Evolutionary conservation across 2,797 vertebrate species (phyloP), one percentile per base, ranked within the genome.

Genomic region (Microctenopoma steveboyesi): DNA sequence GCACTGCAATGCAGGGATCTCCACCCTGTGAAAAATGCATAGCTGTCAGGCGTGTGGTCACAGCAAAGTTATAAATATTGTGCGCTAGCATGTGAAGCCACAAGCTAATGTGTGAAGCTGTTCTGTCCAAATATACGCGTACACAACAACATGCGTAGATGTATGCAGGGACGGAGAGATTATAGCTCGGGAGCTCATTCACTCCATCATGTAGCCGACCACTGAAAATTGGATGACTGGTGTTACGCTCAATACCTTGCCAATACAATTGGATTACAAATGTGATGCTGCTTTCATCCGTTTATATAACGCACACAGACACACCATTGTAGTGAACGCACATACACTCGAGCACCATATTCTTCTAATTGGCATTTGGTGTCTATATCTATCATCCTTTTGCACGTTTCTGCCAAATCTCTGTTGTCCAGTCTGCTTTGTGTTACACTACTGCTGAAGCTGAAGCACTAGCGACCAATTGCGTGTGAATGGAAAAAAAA

Each of bases 1-100:
- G 79, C 64, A 74, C 89, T 78, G 90, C 89, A 90, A 87, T 90
- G 89, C 89, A 88, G 89, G 69, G 61, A 77, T 74, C 82, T 85
- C 82, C 84, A 65, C 79, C 82, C 76, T 57, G 82, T 84, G 82
- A 90, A 87, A 89, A 82, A 86, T 86, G 82, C 84, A 87, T 84
- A 84, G 83, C 87, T 88, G 87, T 89, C 83, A 90, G 71, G 62
- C 56, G 70, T 73, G 70, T 81, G 76, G 77, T 48, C 84, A 55
- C 70, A 64, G 68, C 53, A 0, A 65, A 25, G 10, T 33, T 46
- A 61, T 69, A 78, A 70, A 84, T 74, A 78, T 59, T 16, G 52
- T 30, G 62, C 18, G 57, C 69, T 30, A 13, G 53, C 74, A 66
- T 69, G 62, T 62, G 77, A 66, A 65, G n/a, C 61, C 69, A 55